Percentiles rank a stretch among this genome's conserved stretches.
phyloP scores from a whole-genome alignment of 1,140 invertebrate genomes.

The Ptiloglossa arizonensis region DNA sequence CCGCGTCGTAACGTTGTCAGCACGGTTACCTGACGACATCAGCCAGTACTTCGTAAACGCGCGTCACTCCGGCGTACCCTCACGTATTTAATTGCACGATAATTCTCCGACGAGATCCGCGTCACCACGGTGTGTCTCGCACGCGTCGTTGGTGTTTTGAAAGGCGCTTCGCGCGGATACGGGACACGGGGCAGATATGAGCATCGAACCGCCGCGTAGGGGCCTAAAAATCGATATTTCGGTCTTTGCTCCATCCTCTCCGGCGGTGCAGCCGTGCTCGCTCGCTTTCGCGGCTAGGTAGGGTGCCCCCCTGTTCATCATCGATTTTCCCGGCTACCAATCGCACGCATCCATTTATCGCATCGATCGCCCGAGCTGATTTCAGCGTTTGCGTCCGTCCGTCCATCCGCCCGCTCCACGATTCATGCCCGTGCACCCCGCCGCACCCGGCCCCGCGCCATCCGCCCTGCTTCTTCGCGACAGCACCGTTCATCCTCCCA shows the following conservation, averaged over 20 bases:
- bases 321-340: constrained; percentile 81
- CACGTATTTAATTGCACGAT: constrained; percentile 29
- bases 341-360: constrained; percentile 83
- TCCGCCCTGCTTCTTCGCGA: constrained; percentile 5
- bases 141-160: constrained; percentile 71
- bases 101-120: constrained; percentile 28
- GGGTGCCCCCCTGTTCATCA: constrained; percentile 78
- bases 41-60: constrained; percentile 47
- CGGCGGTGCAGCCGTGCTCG: constrained; percentile 60
- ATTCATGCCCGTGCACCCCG: constrained; percentile 58
- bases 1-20: constrained; percentile 24
- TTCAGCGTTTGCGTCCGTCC: constrained; percentile 78
- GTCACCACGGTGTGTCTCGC: constrained; percentile 57
- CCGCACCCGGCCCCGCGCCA: constrained; percentile 22
- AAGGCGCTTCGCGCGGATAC: constrained; percentile 70
- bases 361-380: constrained; percentile 81
- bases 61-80: constrained; percentile 23
- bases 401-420: constrained; percentile 68
- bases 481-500: constrained; percentile 46
- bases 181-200: constrained; percentile 78
- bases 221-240: constrained; percentile 83
- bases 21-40: constrained; percentile 72
- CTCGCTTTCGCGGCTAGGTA: constrained; percentile 68
- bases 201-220: constrained; percentile 80
- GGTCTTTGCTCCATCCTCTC: constrained; percentile 81